Conservation (phyloP, 2,797 vertebrate species). For the Austrolebias charrua region DNA sequence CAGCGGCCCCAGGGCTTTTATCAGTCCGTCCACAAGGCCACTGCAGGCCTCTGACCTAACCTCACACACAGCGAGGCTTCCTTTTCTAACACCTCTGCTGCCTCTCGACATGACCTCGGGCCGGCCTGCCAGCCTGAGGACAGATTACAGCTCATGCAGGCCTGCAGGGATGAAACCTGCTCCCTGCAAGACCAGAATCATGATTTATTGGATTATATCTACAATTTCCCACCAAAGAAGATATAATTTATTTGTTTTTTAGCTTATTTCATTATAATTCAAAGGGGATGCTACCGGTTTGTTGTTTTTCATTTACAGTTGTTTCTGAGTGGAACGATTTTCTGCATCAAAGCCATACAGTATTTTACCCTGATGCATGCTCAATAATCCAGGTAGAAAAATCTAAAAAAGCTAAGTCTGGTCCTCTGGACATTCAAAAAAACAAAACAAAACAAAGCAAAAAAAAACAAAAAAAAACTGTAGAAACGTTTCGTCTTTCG, state of each 20-base stretch:
- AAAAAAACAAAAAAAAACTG: too few relatives aligned
- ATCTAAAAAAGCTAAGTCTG: too few relatives aligned
- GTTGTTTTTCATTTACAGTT: conserved; percentile 43
- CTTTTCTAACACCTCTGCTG: conserved; percentile 76
- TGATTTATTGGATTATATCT: neutral
- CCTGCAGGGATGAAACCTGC: conserved; percentile 15
- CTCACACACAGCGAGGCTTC: conserved; percentile 77
- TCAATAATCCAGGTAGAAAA: too few relatives aligned
- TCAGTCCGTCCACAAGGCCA: conserved; percentile 75
- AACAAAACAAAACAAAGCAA: too few relatives aligned
- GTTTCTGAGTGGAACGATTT: conserved; percentile 27
- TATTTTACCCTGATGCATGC: too few relatives aligned
- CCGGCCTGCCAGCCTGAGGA: conserved; percentile 62
- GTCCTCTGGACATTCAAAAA: too few relatives aligned
- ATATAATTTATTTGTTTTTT: neutral
- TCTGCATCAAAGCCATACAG: conserved; percentile 1
- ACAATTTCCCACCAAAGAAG: neutral
- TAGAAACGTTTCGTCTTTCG: too few relatives aligned
- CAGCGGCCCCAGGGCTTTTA: conserved; percentile 78
- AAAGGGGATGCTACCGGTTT: conserved; percentile 11
- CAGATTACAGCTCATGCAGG: conserved; percentile 55
- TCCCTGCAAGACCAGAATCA: conserved; percentile 12
- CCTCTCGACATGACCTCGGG: conserved; percentile 63
- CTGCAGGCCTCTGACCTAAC: conserved; percentile 73
- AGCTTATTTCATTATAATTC: neutral